Evolutionary conservation across 2,113 vertebrate species (phyloP).

Genomic region (Chrysochloris asiatica): DNA sequence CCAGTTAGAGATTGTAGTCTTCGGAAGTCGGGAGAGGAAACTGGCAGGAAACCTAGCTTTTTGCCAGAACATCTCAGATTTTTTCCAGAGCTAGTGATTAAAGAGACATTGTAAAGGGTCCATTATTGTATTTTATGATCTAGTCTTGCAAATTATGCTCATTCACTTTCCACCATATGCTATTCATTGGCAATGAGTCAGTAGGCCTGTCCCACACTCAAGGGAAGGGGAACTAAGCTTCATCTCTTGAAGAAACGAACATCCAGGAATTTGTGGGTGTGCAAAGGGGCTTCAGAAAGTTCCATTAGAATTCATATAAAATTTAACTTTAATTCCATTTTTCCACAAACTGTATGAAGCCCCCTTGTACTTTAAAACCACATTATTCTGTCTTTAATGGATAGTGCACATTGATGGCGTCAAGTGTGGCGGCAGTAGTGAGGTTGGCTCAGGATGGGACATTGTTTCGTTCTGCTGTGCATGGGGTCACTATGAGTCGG

Average conservation of each 20-base stretch:
- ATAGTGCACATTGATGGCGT: no score
- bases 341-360: no score
- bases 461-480: no score
- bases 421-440: no score
- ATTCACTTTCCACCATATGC: neutral
- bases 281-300: no score
- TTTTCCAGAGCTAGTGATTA: neutral
- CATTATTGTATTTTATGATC: neutral
- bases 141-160: neutral
- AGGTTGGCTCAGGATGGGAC: no score
- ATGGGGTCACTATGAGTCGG: no score
- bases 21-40: neutral
- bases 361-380: neutral
- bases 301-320: no score
- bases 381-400: neutral
- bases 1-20: neutral
- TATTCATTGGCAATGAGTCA: neutral
- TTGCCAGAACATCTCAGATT: constrained; percentile 11
- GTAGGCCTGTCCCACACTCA: neutral
- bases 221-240: neutral
- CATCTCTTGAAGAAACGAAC: neutral
- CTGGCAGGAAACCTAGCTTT: neutral
- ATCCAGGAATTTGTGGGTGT: neutral
- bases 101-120: neutral
- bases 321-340: no score